Conservation (phyloP, 2,113 vertebrate genomes). For the Hippotragus niger region DNA sequence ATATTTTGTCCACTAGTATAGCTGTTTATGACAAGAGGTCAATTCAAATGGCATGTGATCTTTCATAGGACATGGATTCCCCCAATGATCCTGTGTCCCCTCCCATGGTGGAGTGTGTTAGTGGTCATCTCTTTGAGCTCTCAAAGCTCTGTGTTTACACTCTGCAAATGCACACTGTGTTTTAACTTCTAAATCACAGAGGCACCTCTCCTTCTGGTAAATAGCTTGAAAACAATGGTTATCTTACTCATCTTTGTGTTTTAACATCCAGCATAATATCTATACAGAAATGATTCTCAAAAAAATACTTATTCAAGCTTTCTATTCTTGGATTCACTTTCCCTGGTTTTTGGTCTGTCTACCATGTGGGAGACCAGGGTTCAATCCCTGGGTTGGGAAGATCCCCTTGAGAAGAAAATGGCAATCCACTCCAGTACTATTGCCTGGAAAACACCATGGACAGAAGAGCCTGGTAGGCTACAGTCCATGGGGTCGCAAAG, state of each 20-base stretch:
- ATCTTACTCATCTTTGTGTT: background rate
- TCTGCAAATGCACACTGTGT: background rate
- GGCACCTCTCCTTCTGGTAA: background rate
- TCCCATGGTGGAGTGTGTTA: rapidly evolving
- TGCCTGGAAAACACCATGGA: too few relatives aligned
- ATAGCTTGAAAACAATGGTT: background rate
- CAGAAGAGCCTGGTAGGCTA: too few relatives aligned
- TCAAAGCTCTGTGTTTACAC: background rate
- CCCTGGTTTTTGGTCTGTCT: background rate
- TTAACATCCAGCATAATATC: background rate
- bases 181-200: background rate
- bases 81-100: background rate
- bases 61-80: background rate
- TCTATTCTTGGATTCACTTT: background rate
- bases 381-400: too few relatives aligned
- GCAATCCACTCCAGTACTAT: too few relatives aligned
- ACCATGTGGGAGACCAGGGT: too few relatives aligned
- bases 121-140: background rate
- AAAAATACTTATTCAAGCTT: background rate
- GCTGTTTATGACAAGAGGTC: background rate
- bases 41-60: background rate
- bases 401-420: too few relatives aligned
- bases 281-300: background rate
- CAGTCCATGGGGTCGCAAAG: too few relatives aligned
- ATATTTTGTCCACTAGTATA: background rate